Base-by-base conservation (phyloP, 2,888 invertebrate species). In the Megalurothrips usitatus region DNA sequence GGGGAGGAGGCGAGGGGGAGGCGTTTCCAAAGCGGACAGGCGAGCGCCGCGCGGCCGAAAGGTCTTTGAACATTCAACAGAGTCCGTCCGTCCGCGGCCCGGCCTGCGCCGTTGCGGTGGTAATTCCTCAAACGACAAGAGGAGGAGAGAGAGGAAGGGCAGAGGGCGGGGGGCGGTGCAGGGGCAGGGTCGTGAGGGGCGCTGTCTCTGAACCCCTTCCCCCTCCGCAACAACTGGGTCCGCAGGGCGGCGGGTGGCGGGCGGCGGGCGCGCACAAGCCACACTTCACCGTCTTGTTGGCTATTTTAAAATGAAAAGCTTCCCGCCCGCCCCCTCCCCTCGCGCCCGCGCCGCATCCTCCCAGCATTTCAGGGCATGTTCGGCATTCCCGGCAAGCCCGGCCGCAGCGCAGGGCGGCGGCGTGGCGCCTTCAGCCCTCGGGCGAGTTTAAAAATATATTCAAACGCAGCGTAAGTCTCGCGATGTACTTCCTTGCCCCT, bases 401-500 rank as follows among this genome's bases (percentile, higher is more conserved):
- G 68, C 23, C 8, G 68, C 68, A 68, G 23, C 68, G 26, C 68
- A 26, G 68, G 6, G 19, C 68, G 68, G 23, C 68, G 23, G 68
- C 68, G 4, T 26, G 19, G 58, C 58, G 58, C 58, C 58, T 19
- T 58, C 19, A 17, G 58, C 58, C 58, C 58, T 58, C 14, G 14
- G 58, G 58, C 68, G 68, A 75, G 68, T 75, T 75, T 75, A 75
- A 75, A 75, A 75, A 75, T 75, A 75, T 75, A 75, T 75, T 75
- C 68, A 23, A 23, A 75, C 68, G 68, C 58, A 58, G 58, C 58
- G 58, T 58, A 58, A 75, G 26, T 75, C 68, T 75, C 68, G 12
- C 68, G 68, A 23, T 23, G 68, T 75, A 75, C 26, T 75, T 75
- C 68, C 68, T 75, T 58, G 58, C 34, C 34, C 3, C 34, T 6